Base-by-base conservation (phyloP, 2,113 vertebrate genomes). In the Archocentrus centrarchus region DNA sequence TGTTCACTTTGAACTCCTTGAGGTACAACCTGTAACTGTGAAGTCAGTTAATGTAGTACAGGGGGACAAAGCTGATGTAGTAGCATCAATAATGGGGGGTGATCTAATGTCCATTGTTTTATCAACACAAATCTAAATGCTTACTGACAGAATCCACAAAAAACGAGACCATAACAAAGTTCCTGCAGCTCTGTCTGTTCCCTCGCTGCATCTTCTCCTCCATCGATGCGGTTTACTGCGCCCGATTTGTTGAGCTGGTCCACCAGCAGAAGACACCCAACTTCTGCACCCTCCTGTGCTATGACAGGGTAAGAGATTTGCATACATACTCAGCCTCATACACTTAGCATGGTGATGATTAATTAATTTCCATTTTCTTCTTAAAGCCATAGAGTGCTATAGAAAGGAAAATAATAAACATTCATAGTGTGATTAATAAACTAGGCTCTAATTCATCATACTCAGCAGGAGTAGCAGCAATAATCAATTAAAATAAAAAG, bases 141-240 rank as follows among this genome's bases (percentile, higher is more conserved):
- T 91, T 82, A 8, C 84, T 86, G 87, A 92, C 94, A 99, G 98
- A 98, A 93, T 99, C 98, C 66, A 99, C 98, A 83, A 99, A 99
- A 96, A 99, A 99, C 68, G 98, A 99, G 95, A 99, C 98, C 78
- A 99, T 99, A 91, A 99, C 98, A 57, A 99, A 99, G 95, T 99
- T 99, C 94, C 96, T 99, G 88, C 98, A 99, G 95, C 95, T 99
- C 57, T 99, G 98, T 90, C 96, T 99, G 93, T 99, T 99, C 95
- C 98, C 98, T 73, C 98, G 98, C 78, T 99, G 98, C 94, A 98
- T 99, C 94, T 99, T 99, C 95, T 99, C 98, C 7, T 98, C 98
- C 90, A 99, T 99, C 78, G 98, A 99, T 76, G 98, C 98, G 1
- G 97, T 99, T 80, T 99, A 99, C 94, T 99, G 98, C 75, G 98